Conservation (phyloP, 2,888 invertebrate species). For the Morpho deidamia region DNA sequence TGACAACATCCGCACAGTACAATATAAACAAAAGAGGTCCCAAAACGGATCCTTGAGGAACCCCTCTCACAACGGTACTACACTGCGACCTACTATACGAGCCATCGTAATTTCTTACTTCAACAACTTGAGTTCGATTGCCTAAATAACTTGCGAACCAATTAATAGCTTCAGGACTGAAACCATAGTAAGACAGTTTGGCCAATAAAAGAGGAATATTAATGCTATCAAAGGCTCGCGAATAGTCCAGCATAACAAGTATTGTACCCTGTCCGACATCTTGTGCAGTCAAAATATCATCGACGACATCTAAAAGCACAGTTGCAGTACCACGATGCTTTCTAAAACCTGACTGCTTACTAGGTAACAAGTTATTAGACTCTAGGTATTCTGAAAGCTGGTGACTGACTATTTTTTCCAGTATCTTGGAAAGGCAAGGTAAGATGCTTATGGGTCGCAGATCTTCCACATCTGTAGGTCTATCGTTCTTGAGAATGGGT, state of each 20-base stretch:
- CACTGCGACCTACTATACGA: too few species aligned
- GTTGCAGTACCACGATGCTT: constrained; percentile 5
- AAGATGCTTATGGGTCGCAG: constrained; percentile 13
- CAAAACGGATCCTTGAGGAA: too few species aligned
- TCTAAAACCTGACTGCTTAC: constrained; percentile 6
- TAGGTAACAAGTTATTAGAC: neutral
- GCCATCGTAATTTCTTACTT: neutral
- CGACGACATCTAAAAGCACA: neutral
- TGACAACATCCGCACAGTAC: too few species aligned
- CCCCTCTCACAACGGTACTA: too few species aligned
- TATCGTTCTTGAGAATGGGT: neutral
- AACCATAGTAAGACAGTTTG: too few species aligned
- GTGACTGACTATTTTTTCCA: constrained; percentile 7
- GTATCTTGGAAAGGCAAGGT: constrained; percentile 12
- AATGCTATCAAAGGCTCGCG: neutral
- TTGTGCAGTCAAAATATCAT: neutral
- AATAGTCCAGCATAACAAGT: too few species aligned
- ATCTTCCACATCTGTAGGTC: constrained; percentile 3
- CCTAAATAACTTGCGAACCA: neutral
- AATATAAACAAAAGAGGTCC: too few species aligned
- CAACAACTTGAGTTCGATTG: neutral
- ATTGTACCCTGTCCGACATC: neutral
- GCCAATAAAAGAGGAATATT: too few species aligned
- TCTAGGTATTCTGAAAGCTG: constrained; percentile 8
- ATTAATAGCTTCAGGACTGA: neutral